phyloP scores from a whole-genome alignment of 2,888 invertebrate species.

The Altica lythri region DNA sequence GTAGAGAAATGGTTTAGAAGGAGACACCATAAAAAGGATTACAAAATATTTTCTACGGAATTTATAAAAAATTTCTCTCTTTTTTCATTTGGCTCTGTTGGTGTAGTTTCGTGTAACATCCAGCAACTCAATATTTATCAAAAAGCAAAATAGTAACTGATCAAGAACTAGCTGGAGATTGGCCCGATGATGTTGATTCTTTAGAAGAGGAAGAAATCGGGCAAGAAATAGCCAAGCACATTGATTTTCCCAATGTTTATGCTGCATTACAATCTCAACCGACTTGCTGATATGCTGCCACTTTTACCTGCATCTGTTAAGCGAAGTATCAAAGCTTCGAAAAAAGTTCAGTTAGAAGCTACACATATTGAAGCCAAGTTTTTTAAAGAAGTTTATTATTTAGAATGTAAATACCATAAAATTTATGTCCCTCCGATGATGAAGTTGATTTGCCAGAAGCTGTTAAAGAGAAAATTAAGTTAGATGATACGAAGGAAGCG shows the following conservation, averaged over 20 bases:
- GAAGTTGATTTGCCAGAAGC: constrained; percentile 61
- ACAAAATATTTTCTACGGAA: too few relatives aligned
- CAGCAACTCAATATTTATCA: constrained; percentile 12
- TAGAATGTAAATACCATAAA: constrained; percentile 89
- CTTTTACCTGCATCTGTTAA: constrained; percentile 76
- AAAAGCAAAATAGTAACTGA: constrained; percentile 66
- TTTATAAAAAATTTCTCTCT: constrained; percentile 24
- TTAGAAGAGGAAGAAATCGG: constrained; percentile 62
- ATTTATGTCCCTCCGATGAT: constrained; percentile 75
- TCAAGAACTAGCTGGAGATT: constrained; percentile 66
- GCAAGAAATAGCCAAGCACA: constrained; percentile 55
- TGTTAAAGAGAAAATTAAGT: constrained; percentile 67
- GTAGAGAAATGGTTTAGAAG: too few relatives aligned
- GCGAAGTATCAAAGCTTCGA: constrained; percentile 80
- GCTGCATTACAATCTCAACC: constrained; percentile 64
- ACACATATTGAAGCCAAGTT: constrained; percentile 90
- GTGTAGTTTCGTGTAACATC: constrained; percentile 23
- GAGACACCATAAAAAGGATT: too few relatives aligned
- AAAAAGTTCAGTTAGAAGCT: constrained; percentile 82
- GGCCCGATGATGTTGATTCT: constrained; percentile 69
- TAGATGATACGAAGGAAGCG: constrained; percentile 54
- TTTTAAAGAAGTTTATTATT: constrained; percentile 89
- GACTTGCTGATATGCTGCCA: constrained; percentile 65
- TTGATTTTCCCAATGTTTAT: constrained; percentile 62
- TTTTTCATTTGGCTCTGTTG: constrained; percentile 36